Evolutionary conservation across 1,140 invertebrate genomes (phyloP).

Genomic region (Drosophila arizonae): DNA sequence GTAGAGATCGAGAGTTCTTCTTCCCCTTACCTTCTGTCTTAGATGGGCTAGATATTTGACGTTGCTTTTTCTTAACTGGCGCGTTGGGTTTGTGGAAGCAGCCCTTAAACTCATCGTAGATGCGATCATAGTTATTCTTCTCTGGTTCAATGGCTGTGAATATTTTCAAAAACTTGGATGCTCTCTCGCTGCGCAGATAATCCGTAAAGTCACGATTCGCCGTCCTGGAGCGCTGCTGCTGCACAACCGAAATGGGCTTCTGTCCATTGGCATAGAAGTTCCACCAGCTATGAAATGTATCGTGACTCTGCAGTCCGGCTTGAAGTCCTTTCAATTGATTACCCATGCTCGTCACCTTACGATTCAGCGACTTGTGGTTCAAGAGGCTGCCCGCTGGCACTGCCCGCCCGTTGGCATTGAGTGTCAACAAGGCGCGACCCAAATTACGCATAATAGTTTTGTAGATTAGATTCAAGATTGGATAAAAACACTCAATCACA

Average conservation of each 20-base stretch:
- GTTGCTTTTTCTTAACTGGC: not conserved
- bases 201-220: slow-evolving; percentile 4
- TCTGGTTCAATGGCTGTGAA: not conserved
- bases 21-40: not conserved
- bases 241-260: slow-evolving; percentile 9
- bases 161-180: slow-evolving; percentile 15
- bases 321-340: not conserved
- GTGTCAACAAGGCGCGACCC: not conserved
- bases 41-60: not conserved
- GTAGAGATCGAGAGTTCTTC: too few relatives aligned
- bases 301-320: slow-evolving; percentile 4
- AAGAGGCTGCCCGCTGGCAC: not conserved
- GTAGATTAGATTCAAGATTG: too few relatives aligned
- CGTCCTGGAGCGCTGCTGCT: not conserved
- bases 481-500: too few relatives aligned
- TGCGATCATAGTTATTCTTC: not conserved
- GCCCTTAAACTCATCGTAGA: slow-evolving; percentile 6
- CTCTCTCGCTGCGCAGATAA: slow-evolving; percentile 7
- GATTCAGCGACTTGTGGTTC: not conserved
- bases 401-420: slow-evolving; percentile 4
- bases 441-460: slow-evolving; percentile 20
- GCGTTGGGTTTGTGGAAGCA: slow-evolving; percentile 4
- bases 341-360: slow-evolving; percentile 3
- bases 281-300: slow-evolving; percentile 33
- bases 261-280: slow-evolving; percentile 21